phyloP scores from a whole-genome alignment of 2,113 vertebrate species.

The Ibidorhyncha struthersii region DNA sequence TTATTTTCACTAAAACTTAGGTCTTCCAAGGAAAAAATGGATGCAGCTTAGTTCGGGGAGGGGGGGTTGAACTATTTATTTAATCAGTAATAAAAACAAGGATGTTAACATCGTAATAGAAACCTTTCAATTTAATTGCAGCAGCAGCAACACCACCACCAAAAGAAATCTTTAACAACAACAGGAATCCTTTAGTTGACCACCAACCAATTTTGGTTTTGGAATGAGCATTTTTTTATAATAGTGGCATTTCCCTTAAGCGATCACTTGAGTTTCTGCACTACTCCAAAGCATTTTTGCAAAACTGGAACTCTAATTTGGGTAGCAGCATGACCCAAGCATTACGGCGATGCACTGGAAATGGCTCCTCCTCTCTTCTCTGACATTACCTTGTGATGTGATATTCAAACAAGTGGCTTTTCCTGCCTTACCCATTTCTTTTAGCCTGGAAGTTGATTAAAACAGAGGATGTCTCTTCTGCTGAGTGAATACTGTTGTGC shows the following conservation, averaged over 20 bases:
- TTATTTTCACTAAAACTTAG: neutral
- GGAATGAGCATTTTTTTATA: neutral
- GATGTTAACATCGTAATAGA: neutral
- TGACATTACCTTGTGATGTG: neutral
- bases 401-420: neutral
- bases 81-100: slow-evolving; percentile 21
- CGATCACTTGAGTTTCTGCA: neutral
- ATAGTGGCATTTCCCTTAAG: slow-evolving; percentile 5
- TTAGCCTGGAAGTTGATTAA: neutral
- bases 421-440: neutral
- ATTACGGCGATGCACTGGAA: neutral
- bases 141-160: neutral
- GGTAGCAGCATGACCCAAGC: neutral
- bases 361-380: neutral
- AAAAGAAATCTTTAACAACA: neutral
- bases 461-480: neutral
- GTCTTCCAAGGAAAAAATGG: slow-evolving; percentile 19
- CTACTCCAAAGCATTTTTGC: neutral
- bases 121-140: neutral
- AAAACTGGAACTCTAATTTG: slow-evolving; percentile 11
- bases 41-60: neutral
- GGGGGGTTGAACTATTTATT: neutral
- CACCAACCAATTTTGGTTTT: neutral
- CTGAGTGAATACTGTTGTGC: neutral
- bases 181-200: slow-evolving; percentile 11